Evolutionary conservation across 2,113 vertebrate genomes (phyloP), one percentile per base, ranked within the genome.

Genomic region (Melanerpes formicivorus): DNA sequence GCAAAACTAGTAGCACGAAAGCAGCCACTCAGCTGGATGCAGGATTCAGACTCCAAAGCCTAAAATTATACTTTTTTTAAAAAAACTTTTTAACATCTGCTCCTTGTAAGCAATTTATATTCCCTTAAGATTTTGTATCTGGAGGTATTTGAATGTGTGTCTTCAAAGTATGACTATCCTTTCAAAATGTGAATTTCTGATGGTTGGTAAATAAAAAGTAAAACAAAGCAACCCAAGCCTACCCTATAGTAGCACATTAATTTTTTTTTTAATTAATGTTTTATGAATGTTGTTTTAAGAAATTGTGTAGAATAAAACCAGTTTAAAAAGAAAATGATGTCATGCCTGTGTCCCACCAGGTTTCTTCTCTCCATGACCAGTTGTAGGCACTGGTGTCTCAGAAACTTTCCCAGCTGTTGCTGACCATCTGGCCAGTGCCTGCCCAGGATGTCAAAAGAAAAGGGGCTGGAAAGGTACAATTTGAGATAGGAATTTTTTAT

Each of bases 231-330:
- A 5, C 14, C 29, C 29, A 15, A 21, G 26, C 42, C 27, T 22
- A 23, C 21, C 63, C 89, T 63, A 25, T 87, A 80, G 40, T 84
- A 88, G 80, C 73, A 67, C 91, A 89, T 70, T 34, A 34, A 34
- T 34, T 34, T 34, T 94, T 71, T 71, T 72, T 95, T 86, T 96
- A 96, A 93, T 93, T 71, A 92, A 85, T 93, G 92, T 94, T 95
- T 92, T 84, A 71, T 87, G 80, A 93, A 93, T 91, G 89, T 95
- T 44, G 81, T 94, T 88, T 62, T 37, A 52, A 50, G 90, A 64
- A 87, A 50, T 48, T 37, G 73, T 74, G 83, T 92, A 94, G 88
- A 96, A 95, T 94, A 95, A 96, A 91, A 86, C 64, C 66, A 32
- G 32, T 75, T 82, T 65, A 44, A 84, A 93, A 88, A 82, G 29